Percentiles rank a stretch among this genome's conserved stretches.
Evolutionary conservation across 1,140 invertebrate species (phyloP).

Genomic region (Myzus persicae): DNA sequence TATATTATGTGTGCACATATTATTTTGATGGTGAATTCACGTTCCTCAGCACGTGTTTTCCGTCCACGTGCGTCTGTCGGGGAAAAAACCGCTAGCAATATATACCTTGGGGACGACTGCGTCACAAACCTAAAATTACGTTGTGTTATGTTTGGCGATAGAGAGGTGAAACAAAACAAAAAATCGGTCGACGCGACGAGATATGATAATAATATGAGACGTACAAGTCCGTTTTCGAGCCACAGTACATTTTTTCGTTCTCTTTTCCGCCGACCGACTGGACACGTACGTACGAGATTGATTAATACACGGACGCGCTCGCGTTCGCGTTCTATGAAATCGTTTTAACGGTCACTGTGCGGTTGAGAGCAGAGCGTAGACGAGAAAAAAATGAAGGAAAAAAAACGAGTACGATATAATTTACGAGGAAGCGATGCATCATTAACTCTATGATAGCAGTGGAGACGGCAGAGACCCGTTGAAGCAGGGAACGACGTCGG

Average conservation of each 20-base stretch:
- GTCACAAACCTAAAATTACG: neutral
- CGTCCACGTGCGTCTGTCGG: neutral
- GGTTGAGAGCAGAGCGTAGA: conserved; percentile 6
- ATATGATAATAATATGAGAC: neutral
- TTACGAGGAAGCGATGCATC: conserved; percentile 58
- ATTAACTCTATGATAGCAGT: conserved; percentile 46
- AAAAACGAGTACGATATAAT: conserved; percentile 54
- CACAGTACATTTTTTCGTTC: neutral
- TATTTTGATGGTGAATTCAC: neutral
- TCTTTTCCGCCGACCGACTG: neutral
- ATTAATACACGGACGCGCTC: conserved; percentile 36
- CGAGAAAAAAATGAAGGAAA: neutral
- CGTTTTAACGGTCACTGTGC: conserved; percentile 43
- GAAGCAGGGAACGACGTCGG: neutral
- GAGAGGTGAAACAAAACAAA: neutral
- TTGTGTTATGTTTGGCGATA: neutral
- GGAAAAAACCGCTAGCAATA: neutral
- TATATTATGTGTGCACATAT: neutral
- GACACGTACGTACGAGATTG: conserved; percentile 43
- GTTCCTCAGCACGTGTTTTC: neutral
- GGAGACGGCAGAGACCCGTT: neutral
- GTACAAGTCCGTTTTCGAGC: neutral
- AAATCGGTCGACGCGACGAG: neutral
- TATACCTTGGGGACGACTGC: neutral
- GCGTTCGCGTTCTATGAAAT: conserved; percentile 26